These are phyloP conservation scores for Synanthedon andrenaeformis DNA, from an alignment of 2,888 invertebrate species.

Conservation along the genomic window DNA sequence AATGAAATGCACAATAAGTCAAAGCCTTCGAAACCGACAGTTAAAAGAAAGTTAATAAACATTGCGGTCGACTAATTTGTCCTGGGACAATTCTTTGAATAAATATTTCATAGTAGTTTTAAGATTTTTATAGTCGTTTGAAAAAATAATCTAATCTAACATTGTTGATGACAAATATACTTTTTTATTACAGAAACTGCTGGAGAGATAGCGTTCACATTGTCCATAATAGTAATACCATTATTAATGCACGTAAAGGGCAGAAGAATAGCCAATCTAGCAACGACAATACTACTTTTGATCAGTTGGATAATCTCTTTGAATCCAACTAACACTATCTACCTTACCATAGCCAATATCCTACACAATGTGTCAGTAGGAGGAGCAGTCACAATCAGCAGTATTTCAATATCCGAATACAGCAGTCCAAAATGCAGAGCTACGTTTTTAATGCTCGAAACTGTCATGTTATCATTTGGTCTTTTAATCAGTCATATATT, in stretches of 20 bases:
- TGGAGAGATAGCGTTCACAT: constrained; percentile 15
- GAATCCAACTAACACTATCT: constrained; percentile 5
- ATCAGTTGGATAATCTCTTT: constrained; percentile 15
- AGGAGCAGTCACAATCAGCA: constrained; percentile 15
- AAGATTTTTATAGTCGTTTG: too few relatives aligned
- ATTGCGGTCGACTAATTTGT: neutral
- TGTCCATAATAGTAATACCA: constrained; percentile 17
- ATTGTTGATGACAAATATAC: neutral
- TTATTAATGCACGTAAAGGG: constrained; percentile 16
- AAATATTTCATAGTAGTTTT: neutral
- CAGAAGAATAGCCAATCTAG: constrained; percentile 11
- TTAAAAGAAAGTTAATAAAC: neutral
- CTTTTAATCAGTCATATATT: constrained; percentile 14
- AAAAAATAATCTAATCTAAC: neutral
- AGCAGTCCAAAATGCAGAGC: constrained; percentile 13
- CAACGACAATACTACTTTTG: constrained; percentile 12
- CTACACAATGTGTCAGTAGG: constrained; percentile 14
- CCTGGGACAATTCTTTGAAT: neutral
- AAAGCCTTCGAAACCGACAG: neutral
- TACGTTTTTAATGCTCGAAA: constrained; percentile 14
- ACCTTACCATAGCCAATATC: constrained; percentile 10
- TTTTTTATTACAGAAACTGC: constrained; percentile 13
- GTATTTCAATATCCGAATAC: constrained; percentile 15
- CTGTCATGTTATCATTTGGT: constrained; percentile 16
- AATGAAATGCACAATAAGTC: too few relatives aligned